A percentile compares a stretch with the other conserved stretches of the same genome.
Conservation (phyloP, 2,797 vertebrate species). For the Alosa sapidissima region DNA sequence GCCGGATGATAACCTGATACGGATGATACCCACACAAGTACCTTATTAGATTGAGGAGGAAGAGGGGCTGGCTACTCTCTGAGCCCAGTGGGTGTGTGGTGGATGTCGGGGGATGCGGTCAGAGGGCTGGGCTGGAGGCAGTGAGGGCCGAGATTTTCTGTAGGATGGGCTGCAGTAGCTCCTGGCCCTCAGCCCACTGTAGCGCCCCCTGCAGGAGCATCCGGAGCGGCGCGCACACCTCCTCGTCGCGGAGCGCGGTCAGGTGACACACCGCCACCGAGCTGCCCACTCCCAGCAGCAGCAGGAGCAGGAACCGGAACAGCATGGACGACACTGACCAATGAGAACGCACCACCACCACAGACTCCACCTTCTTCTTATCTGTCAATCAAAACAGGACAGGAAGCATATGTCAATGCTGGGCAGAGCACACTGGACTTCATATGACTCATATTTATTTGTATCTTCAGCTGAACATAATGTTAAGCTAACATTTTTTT, state of each 20-base stretch:
- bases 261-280: conserved; percentile 75
- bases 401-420: neutral
- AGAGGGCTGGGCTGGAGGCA: conserved; percentile 57
- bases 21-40: too few species aligned
- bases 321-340: conserved; percentile 73
- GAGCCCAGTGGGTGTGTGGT: neutral
- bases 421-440: neutral
- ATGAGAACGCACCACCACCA: conserved; percentile 61
- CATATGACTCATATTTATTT: too few species aligned
- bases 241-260: conserved; percentile 80
- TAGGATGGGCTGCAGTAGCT: conserved; percentile 78
- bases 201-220: conserved; percentile 76
- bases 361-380: conserved; percentile 64
- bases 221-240: conserved; percentile 79
- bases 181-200: conserved; percentile 79
- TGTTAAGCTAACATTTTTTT: too few species aligned
- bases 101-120: neutral
- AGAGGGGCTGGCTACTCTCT: neutral
- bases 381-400: conserved; percentile 53
- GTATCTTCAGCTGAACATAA: too few species aligned
- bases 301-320: conserved; percentile 79
- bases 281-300: conserved; percentile 72
- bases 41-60: neutral
- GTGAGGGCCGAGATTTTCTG: conserved; percentile 76
- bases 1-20: too few species aligned